Evolutionary conservation across 2,888 invertebrate species (phyloP).

Genomic region (Caenorhabditis panamensis): DNA sequence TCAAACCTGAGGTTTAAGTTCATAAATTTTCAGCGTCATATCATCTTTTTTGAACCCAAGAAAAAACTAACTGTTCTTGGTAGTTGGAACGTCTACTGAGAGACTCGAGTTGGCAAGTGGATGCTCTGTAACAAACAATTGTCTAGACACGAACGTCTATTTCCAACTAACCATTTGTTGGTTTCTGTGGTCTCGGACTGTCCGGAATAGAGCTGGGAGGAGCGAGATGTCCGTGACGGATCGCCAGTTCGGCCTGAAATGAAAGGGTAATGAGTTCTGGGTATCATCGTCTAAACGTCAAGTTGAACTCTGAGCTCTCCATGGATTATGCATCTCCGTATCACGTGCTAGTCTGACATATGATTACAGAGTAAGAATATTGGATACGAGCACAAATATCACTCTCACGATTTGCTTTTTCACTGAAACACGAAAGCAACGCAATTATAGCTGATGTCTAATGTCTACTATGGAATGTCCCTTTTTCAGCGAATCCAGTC

Average conservation of each 20-base stretch:
- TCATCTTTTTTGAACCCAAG: not conserved
- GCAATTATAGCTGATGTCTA: too few relatives aligned
- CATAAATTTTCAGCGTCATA: too few relatives aligned
- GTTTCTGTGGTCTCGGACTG: constrained; percentile 77
- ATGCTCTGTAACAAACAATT: constrained; percentile 39
- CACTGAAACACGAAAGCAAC: too few relatives aligned
- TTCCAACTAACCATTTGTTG: constrained; percentile 28
- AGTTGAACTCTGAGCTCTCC: constrained; percentile 25
- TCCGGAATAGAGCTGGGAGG: constrained; percentile 75
- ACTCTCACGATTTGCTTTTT: not conserved
- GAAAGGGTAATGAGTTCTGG: not conserved
- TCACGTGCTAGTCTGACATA: constrained; percentile 2
- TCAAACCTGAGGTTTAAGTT: too few relatives aligned
- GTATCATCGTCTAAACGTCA: not conserved
- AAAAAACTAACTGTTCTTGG: constrained; percentile 29
- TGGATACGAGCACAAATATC: not conserved
- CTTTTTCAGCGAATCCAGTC: not conserved
- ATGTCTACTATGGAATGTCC: too few relatives aligned
- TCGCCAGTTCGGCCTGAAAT: constrained; percentile 74
- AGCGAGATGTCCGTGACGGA: constrained; percentile 76
- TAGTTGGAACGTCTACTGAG: constrained; percentile 59
- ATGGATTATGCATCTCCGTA: constrained; percentile 5
- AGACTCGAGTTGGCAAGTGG: constrained; percentile 45
- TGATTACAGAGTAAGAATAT: not conserved
- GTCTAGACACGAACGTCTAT: not conserved